Evolutionary conservation across 2,113 vertebrate genomes (phyloP).

Genomic region (Lepus europaeus): DNA sequence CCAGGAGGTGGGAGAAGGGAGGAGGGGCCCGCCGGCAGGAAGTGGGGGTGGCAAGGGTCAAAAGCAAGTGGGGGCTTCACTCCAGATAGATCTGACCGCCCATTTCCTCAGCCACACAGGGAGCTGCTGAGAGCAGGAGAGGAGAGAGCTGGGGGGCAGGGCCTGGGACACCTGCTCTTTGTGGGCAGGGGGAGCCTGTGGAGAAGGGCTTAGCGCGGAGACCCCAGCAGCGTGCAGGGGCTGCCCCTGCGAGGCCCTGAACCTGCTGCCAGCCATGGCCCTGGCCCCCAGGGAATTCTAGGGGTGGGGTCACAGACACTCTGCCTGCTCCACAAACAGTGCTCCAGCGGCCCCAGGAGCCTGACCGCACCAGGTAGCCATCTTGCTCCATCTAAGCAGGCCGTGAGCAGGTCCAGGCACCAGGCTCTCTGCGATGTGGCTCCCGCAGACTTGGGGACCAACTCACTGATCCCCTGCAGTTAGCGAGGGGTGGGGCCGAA

Average conservation of each 20-base stretch:
- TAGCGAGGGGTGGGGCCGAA: neutral
- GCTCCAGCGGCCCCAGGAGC: too few relatives aligned
- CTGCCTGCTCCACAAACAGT: neutral
- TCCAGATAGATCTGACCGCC: neutral
- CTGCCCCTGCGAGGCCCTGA: neutral
- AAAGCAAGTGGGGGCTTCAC: fast-evolving
- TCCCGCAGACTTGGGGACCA: fast-evolving
- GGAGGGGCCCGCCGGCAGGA: neutral
- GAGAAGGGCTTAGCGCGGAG: neutral
- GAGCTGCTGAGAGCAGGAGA: neutral
- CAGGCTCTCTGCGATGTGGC: fast-evolving
- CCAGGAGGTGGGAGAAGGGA: neutral
- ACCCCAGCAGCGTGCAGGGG: neutral
- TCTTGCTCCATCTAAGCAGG: too few relatives aligned
- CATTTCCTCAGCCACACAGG: too few relatives aligned
- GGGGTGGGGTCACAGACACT: neutral
- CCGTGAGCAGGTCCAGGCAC: neutral
- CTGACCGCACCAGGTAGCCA: too few relatives aligned
- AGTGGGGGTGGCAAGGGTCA: neutral
- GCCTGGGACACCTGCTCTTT: fast-evolving
- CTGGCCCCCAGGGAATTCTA: too few relatives aligned
- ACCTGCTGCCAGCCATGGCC: neutral
- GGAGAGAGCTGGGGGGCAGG: fast-evolving
- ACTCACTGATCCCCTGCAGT: fast-evolving
- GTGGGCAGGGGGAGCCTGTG: fast-evolving